A percentile compares a stretch with the other conserved stretches of the same genome.
Conservation (phyloP, 2,113 vertebrate genomes). For the Pachycephala philippinensis region DNA sequence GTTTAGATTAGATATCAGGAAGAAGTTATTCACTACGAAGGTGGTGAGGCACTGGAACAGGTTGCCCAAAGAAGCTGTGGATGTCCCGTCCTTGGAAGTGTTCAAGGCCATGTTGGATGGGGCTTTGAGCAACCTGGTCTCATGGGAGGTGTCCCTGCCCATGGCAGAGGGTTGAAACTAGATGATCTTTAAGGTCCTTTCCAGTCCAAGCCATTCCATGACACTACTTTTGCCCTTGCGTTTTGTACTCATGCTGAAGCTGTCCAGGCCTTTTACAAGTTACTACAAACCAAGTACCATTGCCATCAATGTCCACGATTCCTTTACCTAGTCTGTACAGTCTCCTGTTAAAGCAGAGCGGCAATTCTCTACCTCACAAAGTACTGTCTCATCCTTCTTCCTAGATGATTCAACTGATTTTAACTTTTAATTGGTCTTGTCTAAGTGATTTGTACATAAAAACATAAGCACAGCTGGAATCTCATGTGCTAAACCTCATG, state of each 20-base stretch:
- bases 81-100: neutral
- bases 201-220: neutral
- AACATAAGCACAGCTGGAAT: neutral
- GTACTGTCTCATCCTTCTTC: neutral
- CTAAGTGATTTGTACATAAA: neutral
- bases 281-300: neutral
- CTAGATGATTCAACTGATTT: neutral
- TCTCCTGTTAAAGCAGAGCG: neutral
- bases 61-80: neutral
- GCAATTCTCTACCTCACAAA: neutral
- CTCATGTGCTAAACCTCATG: neutral
- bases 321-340: neutral
- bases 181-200: neutral
- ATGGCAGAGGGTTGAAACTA: neutral
- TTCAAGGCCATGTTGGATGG: neutral
- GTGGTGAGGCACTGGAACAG: neutral
- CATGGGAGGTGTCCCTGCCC: neutral
- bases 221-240: neutral
- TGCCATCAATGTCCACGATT: fast-evolving
- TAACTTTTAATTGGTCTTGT: neutral
- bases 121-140: neutral
- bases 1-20: neutral
- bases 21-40: neutral
- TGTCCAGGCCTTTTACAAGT: neutral
- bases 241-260: neutral